Evolutionary conservation across 2,888 invertebrate genomes (phyloP).

Genomic region (Acronicta leporina): DNA sequence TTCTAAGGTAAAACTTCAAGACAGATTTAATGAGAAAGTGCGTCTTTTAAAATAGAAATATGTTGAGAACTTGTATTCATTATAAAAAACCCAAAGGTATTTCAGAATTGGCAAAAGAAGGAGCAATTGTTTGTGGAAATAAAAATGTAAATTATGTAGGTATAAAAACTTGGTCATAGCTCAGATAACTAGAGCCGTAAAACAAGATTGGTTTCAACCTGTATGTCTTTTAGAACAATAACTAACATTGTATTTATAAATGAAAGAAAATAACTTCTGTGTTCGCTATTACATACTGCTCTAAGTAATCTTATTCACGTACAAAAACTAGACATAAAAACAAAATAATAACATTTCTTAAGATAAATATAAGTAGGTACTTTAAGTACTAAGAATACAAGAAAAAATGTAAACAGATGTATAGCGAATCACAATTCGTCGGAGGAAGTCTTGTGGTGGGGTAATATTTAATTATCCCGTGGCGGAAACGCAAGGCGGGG

Average conservation of each 20-base stretch:
- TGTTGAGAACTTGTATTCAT: too few species aligned
- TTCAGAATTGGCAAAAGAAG: too few species aligned
- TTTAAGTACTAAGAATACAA: conserved; percentile 45
- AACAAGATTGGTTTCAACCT: conserved; percentile 5
- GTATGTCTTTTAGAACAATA: conserved; percentile 8
- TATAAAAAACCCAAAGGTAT: too few species aligned
- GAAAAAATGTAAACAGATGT: conserved; percentile 63
- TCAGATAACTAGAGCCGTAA: not conserved
- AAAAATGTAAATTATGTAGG: too few species aligned
- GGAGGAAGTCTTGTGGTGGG: conserved; percentile 82
- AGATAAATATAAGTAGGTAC: conserved; percentile 4
- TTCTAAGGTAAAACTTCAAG: not conserved
- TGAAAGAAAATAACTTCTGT: not conserved
- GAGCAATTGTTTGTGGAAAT: too few species aligned
- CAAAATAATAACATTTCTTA: conserved; percentile 46
- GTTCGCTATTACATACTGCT: not conserved
- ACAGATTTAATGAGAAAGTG: too few species aligned
- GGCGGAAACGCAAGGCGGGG: conserved; percentile 87
- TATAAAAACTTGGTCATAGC: not conserved
- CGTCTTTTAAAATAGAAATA: too few species aligned
- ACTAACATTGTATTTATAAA: not conserved
- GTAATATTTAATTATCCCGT: conserved; percentile 87
- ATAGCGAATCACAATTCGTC: conserved; percentile 75
- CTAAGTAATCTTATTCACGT: conserved; percentile 5
- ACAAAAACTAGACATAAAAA: not conserved